Evolutionary conservation across 2,797 vertebrate species (phyloP).

Genomic region (Prionace glauca): DNA sequence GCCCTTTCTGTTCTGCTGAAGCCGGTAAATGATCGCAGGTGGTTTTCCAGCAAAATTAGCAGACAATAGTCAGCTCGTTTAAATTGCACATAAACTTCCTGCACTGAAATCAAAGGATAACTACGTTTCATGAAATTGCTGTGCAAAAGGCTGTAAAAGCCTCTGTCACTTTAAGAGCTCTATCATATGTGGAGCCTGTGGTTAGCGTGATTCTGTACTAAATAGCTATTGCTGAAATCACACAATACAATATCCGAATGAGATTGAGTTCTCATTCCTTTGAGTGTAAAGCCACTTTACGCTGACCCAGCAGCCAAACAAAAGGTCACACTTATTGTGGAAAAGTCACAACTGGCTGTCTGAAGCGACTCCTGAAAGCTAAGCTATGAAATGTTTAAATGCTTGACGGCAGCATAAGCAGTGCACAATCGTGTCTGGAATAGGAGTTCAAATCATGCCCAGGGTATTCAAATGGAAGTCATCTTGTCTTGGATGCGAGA

Average conservation of each 20-base stretch:
- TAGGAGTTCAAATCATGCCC: not conserved
- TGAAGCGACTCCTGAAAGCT: not conserved
- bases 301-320: not conserved
- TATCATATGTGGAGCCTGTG: not conserved
- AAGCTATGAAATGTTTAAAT: not conserved
- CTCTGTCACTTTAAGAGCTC: not conserved
- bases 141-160: not conserved
- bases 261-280: not conserved
- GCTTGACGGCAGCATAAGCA: not conserved
- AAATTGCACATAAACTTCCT: not conserved
- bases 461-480: not conserved
- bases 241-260: not conserved
- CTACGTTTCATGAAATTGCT: not conserved
- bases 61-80: not conserved
- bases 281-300: not conserved
- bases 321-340: not conserved
- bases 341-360: not conserved
- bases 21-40: not conserved
- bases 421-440: no score
- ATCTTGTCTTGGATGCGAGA: not conserved
- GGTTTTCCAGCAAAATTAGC: not conserved
- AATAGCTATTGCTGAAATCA: not conserved
- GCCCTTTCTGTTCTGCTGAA: not conserved
- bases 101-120: not conserved
- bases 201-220: not conserved